Percentiles rank a stretch among this genome's conserved stretches.
phyloP scores from a whole-genome alignment of 2,113 vertebrate genomes.

The Oncorhynchus gorbuscha region DNA sequence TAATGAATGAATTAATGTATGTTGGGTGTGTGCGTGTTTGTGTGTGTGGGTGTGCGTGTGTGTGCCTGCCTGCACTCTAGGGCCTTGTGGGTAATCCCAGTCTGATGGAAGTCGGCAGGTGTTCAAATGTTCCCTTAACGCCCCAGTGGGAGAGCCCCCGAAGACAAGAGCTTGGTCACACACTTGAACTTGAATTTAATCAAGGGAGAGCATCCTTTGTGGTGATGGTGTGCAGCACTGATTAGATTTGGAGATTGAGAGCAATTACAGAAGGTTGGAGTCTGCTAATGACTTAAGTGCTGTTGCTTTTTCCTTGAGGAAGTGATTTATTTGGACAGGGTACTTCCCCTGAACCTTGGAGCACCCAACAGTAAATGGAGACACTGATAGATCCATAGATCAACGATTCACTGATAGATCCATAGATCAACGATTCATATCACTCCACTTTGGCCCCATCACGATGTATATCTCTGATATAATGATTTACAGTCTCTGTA shows the following conservation, averaged over 20 bases:
- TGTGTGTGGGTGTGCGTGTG: not conserved
- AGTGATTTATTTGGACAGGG: conserved; percentile 61
- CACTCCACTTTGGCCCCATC: not conserved
- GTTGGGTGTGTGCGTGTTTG: not conserved
- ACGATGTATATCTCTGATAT: not conserved
- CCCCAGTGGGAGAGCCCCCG: conserved; percentile 25
- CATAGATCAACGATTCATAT: conserved; percentile 40
- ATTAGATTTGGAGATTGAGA: conserved; percentile 66
- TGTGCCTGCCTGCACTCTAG: not conserved
- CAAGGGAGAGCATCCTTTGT: conserved; percentile 51
- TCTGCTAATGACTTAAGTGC: conserved; percentile 67
- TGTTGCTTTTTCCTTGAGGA: conserved; percentile 56
- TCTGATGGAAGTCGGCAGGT: conserved; percentile 27
- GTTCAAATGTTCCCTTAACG: conserved; percentile 31
- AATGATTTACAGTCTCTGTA: not conserved
- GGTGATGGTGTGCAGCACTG: conserved; percentile 48
- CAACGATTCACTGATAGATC: not conserved
- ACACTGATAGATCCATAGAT: conserved; percentile 32
- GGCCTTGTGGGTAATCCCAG: not conserved
- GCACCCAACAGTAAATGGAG: conserved; percentile 25
- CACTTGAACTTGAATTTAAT: conserved; percentile 64
- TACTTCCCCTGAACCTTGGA: conserved; percentile 33
- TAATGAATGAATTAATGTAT: not conserved
- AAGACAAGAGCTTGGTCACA: conserved; percentile 29
- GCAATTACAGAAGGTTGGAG: conserved; percentile 56